phyloP scores from a whole-genome alignment of 2,113 vertebrate genomes.

The Gila orcuttii region DNA sequence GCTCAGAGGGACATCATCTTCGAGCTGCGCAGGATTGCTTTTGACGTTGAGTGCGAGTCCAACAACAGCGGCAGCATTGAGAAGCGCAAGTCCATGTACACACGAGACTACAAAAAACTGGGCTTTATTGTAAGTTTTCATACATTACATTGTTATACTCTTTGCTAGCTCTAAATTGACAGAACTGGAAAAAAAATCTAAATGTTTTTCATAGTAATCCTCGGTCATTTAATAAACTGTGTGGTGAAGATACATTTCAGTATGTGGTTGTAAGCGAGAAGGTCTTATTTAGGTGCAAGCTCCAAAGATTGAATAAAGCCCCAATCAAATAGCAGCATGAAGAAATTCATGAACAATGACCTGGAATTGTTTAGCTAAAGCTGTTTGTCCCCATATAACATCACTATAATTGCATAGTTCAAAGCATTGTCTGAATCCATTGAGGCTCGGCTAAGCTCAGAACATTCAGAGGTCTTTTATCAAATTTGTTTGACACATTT shows the following conservation, averaged over 20 bases:
- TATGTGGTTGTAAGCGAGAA: background rate
- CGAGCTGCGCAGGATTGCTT: constrained; percentile 95
- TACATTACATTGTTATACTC: background rate
- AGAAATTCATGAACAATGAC: background rate
- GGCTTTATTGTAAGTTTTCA: constrained; percentile 92
- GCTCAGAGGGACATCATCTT: constrained; percentile 99
- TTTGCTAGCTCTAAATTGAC: background rate
- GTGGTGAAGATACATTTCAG: background rate
- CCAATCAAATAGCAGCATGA: background rate
- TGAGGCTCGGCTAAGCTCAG: background rate
- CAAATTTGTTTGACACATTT: constrained; percentile 17
- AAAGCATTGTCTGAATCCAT: background rate
- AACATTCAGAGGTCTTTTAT: background rate
- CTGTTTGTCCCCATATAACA: background rate
- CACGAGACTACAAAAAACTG: constrained; percentile 97
- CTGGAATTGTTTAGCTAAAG: background rate
- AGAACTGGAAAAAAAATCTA: too few species aligned
- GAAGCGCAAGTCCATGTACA: constrained; percentile 99
- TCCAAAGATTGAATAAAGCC: background rate
- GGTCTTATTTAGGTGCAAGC: background rate
- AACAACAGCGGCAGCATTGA: constrained; percentile 93
- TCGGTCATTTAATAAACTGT: background rate
- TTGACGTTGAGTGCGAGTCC: constrained; percentile 91
- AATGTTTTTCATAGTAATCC: background rate
- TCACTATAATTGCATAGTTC: background rate